Conservation (phyloP, 2,113 vertebrate species). For the Balaenoptera acutorostrata region DNA sequence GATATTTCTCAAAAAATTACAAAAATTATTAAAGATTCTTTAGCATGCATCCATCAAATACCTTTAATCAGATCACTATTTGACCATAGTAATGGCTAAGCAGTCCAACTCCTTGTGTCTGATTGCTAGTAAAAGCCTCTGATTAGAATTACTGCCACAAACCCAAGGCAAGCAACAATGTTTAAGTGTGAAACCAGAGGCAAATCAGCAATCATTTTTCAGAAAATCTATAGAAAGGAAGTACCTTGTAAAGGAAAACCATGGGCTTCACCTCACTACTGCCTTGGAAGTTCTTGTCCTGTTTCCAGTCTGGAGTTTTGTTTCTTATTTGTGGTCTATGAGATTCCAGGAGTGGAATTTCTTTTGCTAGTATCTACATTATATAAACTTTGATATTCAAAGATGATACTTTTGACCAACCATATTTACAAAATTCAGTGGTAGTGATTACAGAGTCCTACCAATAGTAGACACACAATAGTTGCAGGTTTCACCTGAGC, state of each 20-base stretch:
- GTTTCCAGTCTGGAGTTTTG: neutral
- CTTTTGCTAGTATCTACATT: neutral
- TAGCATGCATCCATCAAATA: neutral
- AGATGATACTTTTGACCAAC: neutral
- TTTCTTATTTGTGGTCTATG: neutral
- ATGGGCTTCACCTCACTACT: neutral
- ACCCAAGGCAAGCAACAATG: neutral
- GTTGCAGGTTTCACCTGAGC: neutral
- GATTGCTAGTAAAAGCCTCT: neutral
- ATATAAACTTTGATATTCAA: slow-evolving; percentile 11
- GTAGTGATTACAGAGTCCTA: neutral
- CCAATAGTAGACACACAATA: neutral
- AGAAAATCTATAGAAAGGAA: neutral
- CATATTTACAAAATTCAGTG: neutral
- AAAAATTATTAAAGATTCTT: neutral
- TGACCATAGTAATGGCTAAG: neutral
- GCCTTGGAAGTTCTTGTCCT: neutral
- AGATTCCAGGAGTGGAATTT: neutral
- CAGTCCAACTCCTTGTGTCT: neutral
- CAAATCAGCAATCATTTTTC: neutral
- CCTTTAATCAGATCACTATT: neutral
- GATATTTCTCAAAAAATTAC: neutral
- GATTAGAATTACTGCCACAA: neutral
- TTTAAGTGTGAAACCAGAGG: neutral
- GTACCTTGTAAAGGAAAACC: neutral